Conservation (phyloP, 2,797 vertebrate species). For the Lacerta viridis region DNA sequence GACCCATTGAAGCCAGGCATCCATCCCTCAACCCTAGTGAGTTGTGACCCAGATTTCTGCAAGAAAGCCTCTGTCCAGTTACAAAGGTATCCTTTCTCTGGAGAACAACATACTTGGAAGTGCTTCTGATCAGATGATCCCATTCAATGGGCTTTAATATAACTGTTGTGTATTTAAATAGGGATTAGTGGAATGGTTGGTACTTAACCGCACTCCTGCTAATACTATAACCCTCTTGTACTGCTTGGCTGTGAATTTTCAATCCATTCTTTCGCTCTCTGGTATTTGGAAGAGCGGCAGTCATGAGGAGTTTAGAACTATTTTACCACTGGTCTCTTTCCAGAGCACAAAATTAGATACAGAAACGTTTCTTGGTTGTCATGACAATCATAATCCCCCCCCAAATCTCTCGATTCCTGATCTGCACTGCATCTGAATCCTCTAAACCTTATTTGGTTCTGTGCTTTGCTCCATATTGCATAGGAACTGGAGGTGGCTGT, state of each 20-base stretch:
- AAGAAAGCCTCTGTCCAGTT: slow-evolving; percentile 18
- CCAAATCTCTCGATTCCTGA: neutral
- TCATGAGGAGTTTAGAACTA: slow-evolving; percentile 26
- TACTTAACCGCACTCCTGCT: slow-evolving; percentile 49
- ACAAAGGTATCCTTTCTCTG: slow-evolving; percentile 53
- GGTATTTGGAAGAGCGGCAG: slow-evolving; percentile 50
- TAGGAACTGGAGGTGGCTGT: slow-evolving; percentile 18
- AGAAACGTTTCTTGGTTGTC: slow-evolving; percentile 37
- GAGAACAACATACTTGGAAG: slow-evolving; percentile 45
- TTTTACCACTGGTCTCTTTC: slow-evolving; percentile 44
- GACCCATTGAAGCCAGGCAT: neutral
- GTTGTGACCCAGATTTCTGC: slow-evolving; percentile 32
- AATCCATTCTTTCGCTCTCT: slow-evolving; percentile 52
- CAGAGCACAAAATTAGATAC: slow-evolving; percentile 30
- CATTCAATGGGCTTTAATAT: slow-evolving; percentile 63
- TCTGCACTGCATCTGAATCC: slow-evolving; percentile 1
- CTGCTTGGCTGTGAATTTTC: slow-evolving; percentile 59
- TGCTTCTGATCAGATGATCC: slow-evolving; percentile 54
- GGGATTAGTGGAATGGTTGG: slow-evolving; percentile 63
- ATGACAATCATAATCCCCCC: neutral
- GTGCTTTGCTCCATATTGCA: neutral
- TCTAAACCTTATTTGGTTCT: neutral
- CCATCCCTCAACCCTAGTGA: neutral
- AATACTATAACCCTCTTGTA: slow-evolving; percentile 59
- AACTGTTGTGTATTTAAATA: slow-evolving; percentile 61